These are phyloP conservation scores for Sarcophaga rosellei DNA, from an alignment of 2,888 invertebrate genomes.

Conservation along the genomic window DNA sequence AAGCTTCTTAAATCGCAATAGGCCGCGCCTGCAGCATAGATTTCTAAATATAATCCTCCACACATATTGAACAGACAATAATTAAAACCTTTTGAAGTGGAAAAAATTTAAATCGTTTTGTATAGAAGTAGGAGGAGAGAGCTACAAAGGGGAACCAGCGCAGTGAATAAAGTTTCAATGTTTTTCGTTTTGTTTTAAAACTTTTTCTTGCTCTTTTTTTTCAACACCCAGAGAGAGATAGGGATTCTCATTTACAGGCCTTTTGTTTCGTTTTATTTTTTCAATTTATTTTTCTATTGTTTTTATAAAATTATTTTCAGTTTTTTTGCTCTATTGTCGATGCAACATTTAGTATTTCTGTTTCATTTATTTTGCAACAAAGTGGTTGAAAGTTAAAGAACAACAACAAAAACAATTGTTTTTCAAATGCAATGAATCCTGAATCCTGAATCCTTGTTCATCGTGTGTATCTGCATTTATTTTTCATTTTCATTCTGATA, in stretches of 20 bases:
- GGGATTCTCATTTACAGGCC: neutral
- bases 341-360: neutral
- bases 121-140: too few relatives aligned
- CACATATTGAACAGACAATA: too few relatives aligned
- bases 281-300: neutral
- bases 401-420: too few relatives aligned
- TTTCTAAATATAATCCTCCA: too few relatives aligned
- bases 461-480: neutral
- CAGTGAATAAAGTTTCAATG: neutral
- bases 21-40: too few relatives aligned
- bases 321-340: neutral
- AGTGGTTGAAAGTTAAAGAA: neutral
- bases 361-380: neutral
- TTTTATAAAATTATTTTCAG: neutral
- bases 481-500: too few relatives aligned
- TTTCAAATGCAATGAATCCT: neutral
- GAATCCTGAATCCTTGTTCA: too few relatives aligned
- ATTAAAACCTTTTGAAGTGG: too few relatives aligned
- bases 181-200: neutral
- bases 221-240: neutral
- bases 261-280: neutral
- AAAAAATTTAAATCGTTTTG: too few relatives aligned
- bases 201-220: neutral
- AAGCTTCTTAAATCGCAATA: too few relatives aligned
- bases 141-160: too few relatives aligned